A percentile compares a stretch with the other conserved stretches of the same genome.
phyloP scores from a whole-genome alignment of 35 echinoderm and acorn worm species.

The Hemicentrotus pulcherrimus region DNA sequence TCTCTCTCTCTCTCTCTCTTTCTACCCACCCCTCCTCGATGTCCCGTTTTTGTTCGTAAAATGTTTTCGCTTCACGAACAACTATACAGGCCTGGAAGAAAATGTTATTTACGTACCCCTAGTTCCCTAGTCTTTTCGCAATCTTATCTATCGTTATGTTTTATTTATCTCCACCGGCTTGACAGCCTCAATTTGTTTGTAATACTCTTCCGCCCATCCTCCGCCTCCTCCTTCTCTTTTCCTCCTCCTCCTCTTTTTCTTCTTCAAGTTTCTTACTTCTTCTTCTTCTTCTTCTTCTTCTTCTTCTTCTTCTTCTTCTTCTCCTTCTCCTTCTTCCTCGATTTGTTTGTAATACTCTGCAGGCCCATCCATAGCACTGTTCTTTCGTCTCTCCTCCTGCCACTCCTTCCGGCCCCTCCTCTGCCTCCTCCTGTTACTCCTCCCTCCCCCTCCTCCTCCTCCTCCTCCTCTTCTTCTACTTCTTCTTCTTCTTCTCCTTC shows the following conservation, averaged over 20 bases:
- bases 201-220: no score
- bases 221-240: no score
- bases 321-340: background rate
- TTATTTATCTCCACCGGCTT: background rate
- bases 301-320: background rate
- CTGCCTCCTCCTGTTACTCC: background rate
- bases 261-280: no score
- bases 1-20: no score
- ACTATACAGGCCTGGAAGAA: background rate
- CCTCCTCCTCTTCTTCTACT: background rate
- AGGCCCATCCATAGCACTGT: background rate
- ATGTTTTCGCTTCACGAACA: background rate
- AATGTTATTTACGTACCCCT: background rate
- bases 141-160: background rate
- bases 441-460: background rate
- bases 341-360: background rate
- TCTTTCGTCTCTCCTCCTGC: background rate
- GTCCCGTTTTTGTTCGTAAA: background rate
- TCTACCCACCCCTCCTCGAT: background rate
- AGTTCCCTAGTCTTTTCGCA: background rate
- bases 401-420: background rate
- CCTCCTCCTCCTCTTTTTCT: no score
- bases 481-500: background rate
- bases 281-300: background rate
- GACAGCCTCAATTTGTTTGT: no score